Conservation (phyloP, 2,888 invertebrate species). For the Conus canariensis region DNA sequence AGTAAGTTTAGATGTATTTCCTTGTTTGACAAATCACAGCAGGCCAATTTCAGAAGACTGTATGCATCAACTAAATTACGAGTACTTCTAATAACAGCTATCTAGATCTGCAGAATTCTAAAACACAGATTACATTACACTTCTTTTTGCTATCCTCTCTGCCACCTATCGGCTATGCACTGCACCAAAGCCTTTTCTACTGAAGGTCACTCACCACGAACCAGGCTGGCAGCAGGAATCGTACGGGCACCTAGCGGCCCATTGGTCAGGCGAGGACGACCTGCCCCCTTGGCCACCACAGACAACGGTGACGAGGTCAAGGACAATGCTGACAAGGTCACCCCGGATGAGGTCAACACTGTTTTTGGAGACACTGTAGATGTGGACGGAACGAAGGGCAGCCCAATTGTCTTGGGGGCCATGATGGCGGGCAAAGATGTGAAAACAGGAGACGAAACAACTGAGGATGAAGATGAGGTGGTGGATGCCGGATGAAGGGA, state of each 20-base stretch:
- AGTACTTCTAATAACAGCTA: too few relatives aligned
- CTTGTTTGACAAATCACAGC: too few relatives aligned
- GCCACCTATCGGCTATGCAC: too few relatives aligned
- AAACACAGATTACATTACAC: too few relatives aligned
- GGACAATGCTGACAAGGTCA: neutral
- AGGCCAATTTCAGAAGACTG: too few relatives aligned
- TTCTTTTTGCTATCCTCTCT: too few relatives aligned
- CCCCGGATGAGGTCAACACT: conserved; percentile 6
- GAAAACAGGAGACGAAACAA: conserved; percentile 28
- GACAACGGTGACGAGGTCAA: conserved; percentile 24
- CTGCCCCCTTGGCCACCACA: conserved; percentile 25
- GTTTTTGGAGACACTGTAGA: neutral
- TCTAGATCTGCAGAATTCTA: too few relatives aligned
- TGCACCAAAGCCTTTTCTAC: too few relatives aligned
- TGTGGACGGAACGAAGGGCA: conserved; percentile 37
- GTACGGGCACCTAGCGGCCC: conserved; percentile 45
- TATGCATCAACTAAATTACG: too few relatives aligned
- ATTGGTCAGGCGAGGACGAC: conserved; percentile 42
- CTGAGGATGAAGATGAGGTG: conserved; percentile 32
- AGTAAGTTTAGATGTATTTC: too few relatives aligned
- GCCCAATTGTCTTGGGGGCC: conserved; percentile 41
- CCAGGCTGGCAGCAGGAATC: neutral
- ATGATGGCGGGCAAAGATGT: conserved; percentile 49
- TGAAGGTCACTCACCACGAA: conserved; percentile 18
- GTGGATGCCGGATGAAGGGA: neutral